Base-by-base conservation (phyloP, 2,888 invertebrate genomes). In the Dasysyrphus albostriatus region DNA sequence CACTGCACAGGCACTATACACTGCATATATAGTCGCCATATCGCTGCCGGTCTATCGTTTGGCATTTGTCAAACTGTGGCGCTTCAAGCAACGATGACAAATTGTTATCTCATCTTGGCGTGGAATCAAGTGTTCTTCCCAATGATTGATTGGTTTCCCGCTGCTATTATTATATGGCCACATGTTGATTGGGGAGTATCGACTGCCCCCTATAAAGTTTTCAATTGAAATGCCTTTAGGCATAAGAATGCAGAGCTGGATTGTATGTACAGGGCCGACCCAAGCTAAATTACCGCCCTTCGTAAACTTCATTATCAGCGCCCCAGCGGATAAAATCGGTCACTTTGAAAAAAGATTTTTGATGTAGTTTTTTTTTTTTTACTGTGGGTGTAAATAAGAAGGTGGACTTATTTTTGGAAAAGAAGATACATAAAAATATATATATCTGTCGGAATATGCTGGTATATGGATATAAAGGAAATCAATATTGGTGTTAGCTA, bases 121-220 rank as follows among this genome's bases (percentile, higher is more conserved):
- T 59, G 42, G 74, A 87, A 79, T 87, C 82, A 79, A 87, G 87
- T 54, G n/a, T n/a, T 78, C 70, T 74, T 59, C 24, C 19, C 82
- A 70, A 87, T 87, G 87, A 87, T 87, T 87, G 87, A 87, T 87
- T 82, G 82, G 87, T 72, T 82, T 74, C 78, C 83, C 82, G 76
- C 44, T 56, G 85, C 54, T 44, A 67, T 44, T 59, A 65, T 44
- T 54, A 39, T 56, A 49, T 56, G 81, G 73, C 81, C 85, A 87
- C 85, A 87, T 82, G 82, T 87, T 82, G 87, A 87, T 87, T 65
- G 74, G 82, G 70, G 77, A 72, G 51, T 67, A 56, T 34, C 16
- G 56, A 51, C 59, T 49, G 24, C 32, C n/a, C 54, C 61, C 42
- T 44, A 42, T 59, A 34, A 16, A 54, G 74, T 63, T 24, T 69